These are phyloP conservation scores for Drosophila neoperkinsi DNA, from an alignment of 2,888 invertebrate genomes.

Conservation along the genomic window DNA sequence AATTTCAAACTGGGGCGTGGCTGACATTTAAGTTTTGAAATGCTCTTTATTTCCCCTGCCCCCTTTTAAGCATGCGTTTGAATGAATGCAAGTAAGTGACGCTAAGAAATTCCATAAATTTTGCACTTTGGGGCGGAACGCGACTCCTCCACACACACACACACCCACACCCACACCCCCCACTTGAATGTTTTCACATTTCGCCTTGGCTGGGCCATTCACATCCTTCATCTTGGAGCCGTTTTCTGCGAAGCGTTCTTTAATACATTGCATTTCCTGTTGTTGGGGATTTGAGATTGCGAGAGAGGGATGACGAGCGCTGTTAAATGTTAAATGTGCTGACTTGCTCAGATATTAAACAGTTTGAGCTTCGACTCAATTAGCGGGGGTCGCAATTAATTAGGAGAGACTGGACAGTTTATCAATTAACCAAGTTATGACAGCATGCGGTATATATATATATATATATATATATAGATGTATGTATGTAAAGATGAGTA, in stretches of 20 bases:
- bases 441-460: constrained; percentile 19
- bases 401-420: constrained; percentile 28
- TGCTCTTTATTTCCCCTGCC: constrained; percentile 18
- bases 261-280: constrained; percentile 67
- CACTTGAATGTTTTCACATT: constrained; percentile 48
- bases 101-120: constrained; percentile 26
- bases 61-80: constrained; percentile 33
- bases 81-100: constrained; percentile 22
- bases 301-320: neutral
- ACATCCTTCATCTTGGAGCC: constrained; percentile 22
- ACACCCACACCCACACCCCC: constrained; percentile 6
- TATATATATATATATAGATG: neutral
- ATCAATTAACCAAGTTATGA: constrained; percentile 55
- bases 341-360: constrained; percentile 32
- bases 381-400: constrained; percentile 25
- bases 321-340: neutral
- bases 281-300: constrained; percentile 4
- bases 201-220: constrained; percentile 31
- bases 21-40: constrained; percentile 58
- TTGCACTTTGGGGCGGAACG: constrained; percentile 41
- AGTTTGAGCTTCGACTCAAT: constrained; percentile 41
- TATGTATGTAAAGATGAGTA: neutral
- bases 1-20: constrained; percentile 48
- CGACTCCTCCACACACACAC: neutral
- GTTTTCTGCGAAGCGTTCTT: constrained; percentile 32